These are phyloP conservation scores for Mesitornis unicolor DNA, from an alignment of 2,113 vertebrate genomes.

Conservation along the genomic window DNA sequence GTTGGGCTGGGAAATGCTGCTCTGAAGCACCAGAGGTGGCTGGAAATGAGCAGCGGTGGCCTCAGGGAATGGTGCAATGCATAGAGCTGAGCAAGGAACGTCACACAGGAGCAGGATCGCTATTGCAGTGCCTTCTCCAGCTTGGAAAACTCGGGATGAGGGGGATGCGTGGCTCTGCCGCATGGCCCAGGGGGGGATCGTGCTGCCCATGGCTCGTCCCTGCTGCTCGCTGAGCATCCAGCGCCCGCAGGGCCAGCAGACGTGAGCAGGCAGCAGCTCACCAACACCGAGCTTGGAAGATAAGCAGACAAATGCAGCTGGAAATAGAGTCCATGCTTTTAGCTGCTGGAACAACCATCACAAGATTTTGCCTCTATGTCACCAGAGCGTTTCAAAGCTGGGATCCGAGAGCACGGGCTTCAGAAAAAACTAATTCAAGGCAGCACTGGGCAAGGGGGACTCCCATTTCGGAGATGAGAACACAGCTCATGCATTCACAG, in stretches of 20 bases:
- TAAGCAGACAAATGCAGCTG: background rate
- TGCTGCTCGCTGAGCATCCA: background rate
- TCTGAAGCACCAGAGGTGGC: background rate
- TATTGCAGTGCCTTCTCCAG: background rate
- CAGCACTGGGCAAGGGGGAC: background rate
- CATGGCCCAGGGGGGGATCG: background rate
- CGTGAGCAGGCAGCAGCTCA: background rate
- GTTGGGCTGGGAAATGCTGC: background rate
- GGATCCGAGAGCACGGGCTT: background rate
- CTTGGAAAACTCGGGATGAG: background rate
- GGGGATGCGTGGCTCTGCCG: fast-evolving
- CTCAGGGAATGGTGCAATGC: fast-evolving
- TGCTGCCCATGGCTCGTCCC: background rate
- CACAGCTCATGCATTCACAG: background rate
- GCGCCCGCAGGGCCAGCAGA: background rate
- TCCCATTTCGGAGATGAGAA: background rate
- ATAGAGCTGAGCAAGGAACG: background rate
- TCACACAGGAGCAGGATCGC: background rate
- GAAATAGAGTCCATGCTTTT: background rate
- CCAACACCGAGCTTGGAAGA: background rate
- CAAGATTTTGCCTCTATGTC: background rate
- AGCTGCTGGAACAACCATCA: background rate
- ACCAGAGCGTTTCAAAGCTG: background rate
- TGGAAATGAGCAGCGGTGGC: background rate
- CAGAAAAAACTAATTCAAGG: background rate